A percentile compares a stretch with the other conserved stretches of the same genome.
phyloP scores from a whole-genome alignment of 1,140 invertebrate species.

The Drosophila santomea region DNA sequence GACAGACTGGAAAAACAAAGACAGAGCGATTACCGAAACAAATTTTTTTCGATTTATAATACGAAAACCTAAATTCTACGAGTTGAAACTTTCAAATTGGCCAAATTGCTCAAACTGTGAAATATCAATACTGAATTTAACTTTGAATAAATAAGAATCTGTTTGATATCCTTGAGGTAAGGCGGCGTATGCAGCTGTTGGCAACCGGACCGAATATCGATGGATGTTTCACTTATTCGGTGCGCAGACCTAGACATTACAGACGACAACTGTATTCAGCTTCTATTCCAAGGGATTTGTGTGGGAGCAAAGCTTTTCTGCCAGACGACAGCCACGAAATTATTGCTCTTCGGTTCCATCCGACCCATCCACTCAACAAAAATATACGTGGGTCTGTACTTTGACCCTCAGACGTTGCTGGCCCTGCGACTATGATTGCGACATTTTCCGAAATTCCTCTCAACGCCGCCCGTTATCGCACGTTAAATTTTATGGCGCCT shows the following conservation, averaged over 20 bases:
- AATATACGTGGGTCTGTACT: constrained; percentile 76
- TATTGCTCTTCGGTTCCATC: constrained; percentile 9
- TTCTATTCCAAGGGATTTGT: constrained; percentile 73
- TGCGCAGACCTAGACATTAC: constrained; percentile 53
- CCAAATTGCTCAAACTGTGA: too few species aligned
- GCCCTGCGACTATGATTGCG: constrained; percentile 35
- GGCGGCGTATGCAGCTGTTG: constrained; percentile 23
- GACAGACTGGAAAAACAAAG: constrained; percentile 51
- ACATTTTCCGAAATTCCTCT: constrained; percentile 53
- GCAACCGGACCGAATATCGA: constrained; percentile 14
- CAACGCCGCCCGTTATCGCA: not conserved
- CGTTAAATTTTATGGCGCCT: constrained; percentile 60
- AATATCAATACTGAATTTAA: constrained; percentile 1
- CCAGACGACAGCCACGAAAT: constrained; percentile 55
- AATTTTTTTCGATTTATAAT: not conserved
- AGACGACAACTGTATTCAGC: constrained; percentile 67
- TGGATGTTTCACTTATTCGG: constrained; percentile 25
- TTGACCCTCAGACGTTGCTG: constrained; percentile 63
- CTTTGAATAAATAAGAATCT: not conserved
- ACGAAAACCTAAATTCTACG: too few species aligned
- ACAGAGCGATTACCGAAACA: constrained; percentile 3
- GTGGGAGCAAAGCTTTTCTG: constrained; percentile 34
- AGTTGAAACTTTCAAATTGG: too few species aligned
- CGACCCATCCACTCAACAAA: constrained; percentile 9
- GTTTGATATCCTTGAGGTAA: not conserved